Evolutionary conservation across 2,797 vertebrate genomes (phyloP).

Genomic region (Xerus rutilus): DNA sequence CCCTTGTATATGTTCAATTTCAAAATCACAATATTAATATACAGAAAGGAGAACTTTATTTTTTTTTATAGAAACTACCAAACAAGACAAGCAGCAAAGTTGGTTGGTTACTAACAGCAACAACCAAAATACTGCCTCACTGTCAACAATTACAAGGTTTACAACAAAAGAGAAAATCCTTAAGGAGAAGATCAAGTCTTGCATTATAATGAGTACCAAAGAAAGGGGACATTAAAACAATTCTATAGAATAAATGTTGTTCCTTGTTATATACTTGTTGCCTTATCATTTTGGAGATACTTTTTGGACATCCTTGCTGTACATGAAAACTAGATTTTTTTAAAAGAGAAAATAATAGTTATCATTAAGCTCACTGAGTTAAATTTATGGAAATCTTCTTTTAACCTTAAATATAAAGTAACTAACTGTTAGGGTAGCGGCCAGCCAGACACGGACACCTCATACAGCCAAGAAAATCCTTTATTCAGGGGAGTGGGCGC

Average conservation of each 20-base stretch:
- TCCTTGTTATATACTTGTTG: neutral
- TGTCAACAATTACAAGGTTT: neutral
- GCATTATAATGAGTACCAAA: neutral
- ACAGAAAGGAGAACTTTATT: neutral
- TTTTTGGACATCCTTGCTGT: neutral
- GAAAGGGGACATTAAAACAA: neutral
- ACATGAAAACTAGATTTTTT: neutral
- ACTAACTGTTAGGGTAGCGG: no score
- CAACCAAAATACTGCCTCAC: neutral
- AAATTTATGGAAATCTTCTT: slow-evolving; percentile 21
- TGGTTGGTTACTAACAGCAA: neutral
- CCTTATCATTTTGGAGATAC: neutral
- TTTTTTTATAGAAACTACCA: neutral
- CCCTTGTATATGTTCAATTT: slow-evolving; percentile 78
- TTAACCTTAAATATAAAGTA: neutral
- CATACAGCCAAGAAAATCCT: no score
- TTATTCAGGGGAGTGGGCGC: no score
- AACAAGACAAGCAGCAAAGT: neutral
- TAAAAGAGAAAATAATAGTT: neutral
- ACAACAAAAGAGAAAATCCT: neutral
- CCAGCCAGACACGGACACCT: no score
- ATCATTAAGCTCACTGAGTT: neutral
- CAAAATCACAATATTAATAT: slow-evolving; percentile 72
- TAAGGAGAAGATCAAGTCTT: neutral
- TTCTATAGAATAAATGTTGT: neutral